Evolutionary conservation across 2,797 vertebrate species (phyloP), one percentile per base, ranked within the genome.

Genomic region (Decapterus maruadsi): DNA sequence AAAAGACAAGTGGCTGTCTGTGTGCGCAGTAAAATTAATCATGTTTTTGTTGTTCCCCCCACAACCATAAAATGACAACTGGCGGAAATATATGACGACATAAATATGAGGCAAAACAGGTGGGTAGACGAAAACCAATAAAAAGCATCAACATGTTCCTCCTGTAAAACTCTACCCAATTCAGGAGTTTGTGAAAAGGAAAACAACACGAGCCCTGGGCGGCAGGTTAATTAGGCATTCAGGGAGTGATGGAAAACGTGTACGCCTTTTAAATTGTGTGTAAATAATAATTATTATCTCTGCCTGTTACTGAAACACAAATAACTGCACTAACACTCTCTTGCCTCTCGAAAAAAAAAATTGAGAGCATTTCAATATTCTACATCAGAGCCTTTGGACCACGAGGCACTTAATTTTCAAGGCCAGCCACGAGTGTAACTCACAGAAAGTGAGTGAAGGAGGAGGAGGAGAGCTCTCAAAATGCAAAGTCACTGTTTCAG

Each of bases 401-500:
- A 67, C 58, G 68, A 87, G 58, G 68, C 61, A 77, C 73, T 77
- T 70, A 16, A 75, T 85, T 77, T 59, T 82, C 70, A 83, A 82
- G 67, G 65, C 67, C 72, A 78, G 70, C 72, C 80, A 87, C 66
- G 55, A 81, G 74, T 68, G 61, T 62, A 74, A 78, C 56, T 76
- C 38, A 62, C 51, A 64, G 71, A 43, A 31, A 61, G 55, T 34
- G 53, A 78, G 74, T 72, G 74, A 46, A 63, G 70, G 67, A 77
- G 81, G 65, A 42, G 56, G 64, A 42, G 58, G 64, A 73, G 73
- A 66, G 50, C 66, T 80, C 68, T 68, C 57, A 83, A 72, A 82
- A 83, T 85, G 78, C 68, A 8, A 72, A 86, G 78, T 68, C 81
- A 65, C 48, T 63, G 70, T 85, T 84, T 81, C 62, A 76, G 68